Conservation (phyloP, 2,113 vertebrate species). For the Excalfactoria chinensis region DNA sequence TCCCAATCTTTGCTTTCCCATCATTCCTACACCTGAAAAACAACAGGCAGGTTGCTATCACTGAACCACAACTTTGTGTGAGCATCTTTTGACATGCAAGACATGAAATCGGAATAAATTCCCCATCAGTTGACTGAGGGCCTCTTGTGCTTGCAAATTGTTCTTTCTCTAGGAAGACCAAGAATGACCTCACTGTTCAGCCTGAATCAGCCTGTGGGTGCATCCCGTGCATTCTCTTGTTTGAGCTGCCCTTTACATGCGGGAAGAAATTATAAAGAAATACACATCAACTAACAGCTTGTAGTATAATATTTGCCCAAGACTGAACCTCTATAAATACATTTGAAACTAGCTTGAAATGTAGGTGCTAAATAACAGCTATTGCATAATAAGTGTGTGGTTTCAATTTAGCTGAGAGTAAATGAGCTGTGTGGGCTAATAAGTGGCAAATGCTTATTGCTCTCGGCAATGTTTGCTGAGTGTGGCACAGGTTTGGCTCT, state of each 20-base stretch:
- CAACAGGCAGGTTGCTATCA: neutral
- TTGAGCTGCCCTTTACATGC: neutral
- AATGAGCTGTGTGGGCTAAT: neutral
- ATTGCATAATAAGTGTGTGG: neutral
- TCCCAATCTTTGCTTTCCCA: neutral
- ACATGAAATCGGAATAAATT: neutral
- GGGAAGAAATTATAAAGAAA: neutral
- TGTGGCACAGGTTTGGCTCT: accelerated
- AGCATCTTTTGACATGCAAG: neutral
- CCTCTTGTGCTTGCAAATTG: neutral
- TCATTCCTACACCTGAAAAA: neutral
- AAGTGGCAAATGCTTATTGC: neutral
- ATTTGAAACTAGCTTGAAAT: neutral
- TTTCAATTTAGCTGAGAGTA: neutral
- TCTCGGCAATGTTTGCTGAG: neutral
- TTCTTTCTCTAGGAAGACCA: neutral
- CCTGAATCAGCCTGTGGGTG: neutral
- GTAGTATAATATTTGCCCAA: neutral
- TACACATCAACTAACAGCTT: neutral
- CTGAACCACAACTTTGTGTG: neutral
- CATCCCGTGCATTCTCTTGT: neutral
- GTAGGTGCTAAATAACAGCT: neutral
- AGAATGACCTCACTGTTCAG: accelerated
- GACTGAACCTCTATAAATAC: neutral
- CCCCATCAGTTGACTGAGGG: neutral